phyloP scores from a whole-genome alignment of 2,888 invertebrate species.

The Cryptus armator region DNA sequence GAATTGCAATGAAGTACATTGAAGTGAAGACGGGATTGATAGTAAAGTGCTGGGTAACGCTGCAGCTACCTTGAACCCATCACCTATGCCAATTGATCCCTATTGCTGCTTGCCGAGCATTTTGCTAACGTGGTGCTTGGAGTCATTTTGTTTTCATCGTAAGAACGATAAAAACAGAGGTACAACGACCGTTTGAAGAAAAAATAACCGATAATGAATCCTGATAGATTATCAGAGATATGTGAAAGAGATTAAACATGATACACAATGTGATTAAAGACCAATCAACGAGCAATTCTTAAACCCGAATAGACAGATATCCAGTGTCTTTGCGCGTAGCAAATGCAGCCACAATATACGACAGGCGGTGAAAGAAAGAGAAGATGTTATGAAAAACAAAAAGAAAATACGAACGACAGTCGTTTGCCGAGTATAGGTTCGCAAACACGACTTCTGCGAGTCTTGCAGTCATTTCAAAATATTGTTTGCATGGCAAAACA shows the following conservation, averaged over 20 bases:
- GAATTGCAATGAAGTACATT: constrained; percentile 30
- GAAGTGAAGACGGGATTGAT: constrained; percentile 13
- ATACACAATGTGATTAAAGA: no score
- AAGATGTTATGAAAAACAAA: no score
- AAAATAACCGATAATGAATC: background rate
- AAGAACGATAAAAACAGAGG: background rate
- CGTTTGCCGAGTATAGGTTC: no score
- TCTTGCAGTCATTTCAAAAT: background rate
- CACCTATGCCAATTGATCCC: constrained; percentile 20
- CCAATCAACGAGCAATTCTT: background rate
- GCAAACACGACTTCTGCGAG: no score
- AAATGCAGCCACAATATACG: no score
- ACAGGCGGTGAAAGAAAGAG: no score
- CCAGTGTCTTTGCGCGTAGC: background rate
- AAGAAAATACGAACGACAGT: no score
- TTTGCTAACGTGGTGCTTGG: background rate
- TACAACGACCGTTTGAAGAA: background rate
- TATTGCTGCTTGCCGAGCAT: background rate
- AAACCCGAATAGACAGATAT: background rate
- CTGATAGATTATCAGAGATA: no score
- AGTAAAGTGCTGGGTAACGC: constrained; percentile 1
- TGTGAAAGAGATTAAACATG: no score
- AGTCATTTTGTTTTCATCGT: background rate
- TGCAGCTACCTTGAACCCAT: constrained; percentile 8
- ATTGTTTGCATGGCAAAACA: constrained; percentile 5